A percentile compares a stretch with the other conserved stretches of the same genome.
Conservation (phyloP, 2,113 vertebrate genomes). For the Tachycineta bicolor region DNA sequence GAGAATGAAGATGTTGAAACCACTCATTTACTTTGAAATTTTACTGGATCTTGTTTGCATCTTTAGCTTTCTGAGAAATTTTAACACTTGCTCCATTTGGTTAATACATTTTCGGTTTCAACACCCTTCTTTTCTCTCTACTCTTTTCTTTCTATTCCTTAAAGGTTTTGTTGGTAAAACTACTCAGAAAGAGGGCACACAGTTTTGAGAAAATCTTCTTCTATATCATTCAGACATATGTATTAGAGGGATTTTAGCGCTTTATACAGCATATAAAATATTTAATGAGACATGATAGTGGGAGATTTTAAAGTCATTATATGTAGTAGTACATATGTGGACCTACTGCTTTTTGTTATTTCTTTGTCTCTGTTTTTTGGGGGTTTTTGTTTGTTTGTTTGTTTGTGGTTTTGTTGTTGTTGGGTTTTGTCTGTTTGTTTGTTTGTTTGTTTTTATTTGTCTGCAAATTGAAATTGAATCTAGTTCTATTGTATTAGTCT, state of each 20-base stretch:
- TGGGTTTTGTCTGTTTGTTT: neutral
- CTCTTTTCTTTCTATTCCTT: neutral
- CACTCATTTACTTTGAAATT: neutral
- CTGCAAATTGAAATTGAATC: neutral
- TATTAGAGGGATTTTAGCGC: neutral
- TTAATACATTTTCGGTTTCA: neutral
- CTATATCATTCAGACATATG: neutral
- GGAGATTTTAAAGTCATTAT: neutral
- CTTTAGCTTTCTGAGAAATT: neutral
- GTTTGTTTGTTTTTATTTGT: neutral
- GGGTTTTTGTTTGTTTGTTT: neutral
- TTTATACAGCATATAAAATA: neutral
- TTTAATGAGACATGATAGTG: neutral
- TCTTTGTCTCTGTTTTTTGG: neutral
- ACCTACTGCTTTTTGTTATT: neutral
- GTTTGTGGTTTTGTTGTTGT: neutral
- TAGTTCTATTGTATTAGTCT: neutral
- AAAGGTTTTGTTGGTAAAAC: neutral
- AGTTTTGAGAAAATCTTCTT: neutral
- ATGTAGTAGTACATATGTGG: neutral
- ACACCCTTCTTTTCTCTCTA: neutral
- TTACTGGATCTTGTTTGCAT: neutral
- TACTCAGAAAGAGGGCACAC: neutral
- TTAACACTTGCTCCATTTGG: neutral
- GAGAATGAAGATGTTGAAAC: neutral